These are phyloP conservation scores for Drosophila borealis DNA, from an alignment of 2,888 invertebrate genomes.

Conservation along the genomic window DNA sequence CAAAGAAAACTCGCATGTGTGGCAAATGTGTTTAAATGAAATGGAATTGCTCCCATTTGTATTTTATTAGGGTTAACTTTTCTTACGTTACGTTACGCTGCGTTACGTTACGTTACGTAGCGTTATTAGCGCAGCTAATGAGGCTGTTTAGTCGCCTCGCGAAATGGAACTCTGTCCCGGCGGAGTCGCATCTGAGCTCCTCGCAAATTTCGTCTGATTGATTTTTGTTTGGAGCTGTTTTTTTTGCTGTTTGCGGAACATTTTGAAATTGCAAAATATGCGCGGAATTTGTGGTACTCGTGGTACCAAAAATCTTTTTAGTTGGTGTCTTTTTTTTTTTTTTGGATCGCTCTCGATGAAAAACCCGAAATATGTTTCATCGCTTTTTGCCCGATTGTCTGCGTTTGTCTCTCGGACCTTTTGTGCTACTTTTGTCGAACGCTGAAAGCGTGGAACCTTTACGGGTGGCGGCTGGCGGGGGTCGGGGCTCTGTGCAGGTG, in stretches of 20 bases:
- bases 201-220: constrained; percentile 41
- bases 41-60: constrained; percentile 83
- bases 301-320: constrained; percentile 55
- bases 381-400: constrained; percentile 61
- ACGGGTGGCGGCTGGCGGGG: background rate
- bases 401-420: constrained; percentile 19
- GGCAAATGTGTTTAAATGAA: constrained; percentile 62
- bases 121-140: constrained; percentile 31
- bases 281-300: constrained; percentile 72
- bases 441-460: constrained; percentile 42
- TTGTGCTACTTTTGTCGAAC: constrained; percentile 56
- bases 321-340: constrained; percentile 45
- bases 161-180: constrained; percentile 17
- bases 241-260: constrained; percentile 28
- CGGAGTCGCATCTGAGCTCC: background rate
- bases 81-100: constrained; percentile 11
- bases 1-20: constrained; percentile 40
- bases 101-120: constrained; percentile 1
- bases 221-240: constrained; percentile 26
- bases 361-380: constrained; percentile 58
- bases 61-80: constrained; percentile 80
- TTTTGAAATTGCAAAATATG: constrained; percentile 71
- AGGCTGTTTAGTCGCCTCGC: constrained; percentile 55
- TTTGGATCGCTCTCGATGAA: constrained; percentile 12
- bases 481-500: constrained; percentile 37